Percentiles rank a stretch among this genome's conserved stretches.
Evolutionary conservation across 2,888 invertebrate genomes (phyloP).

Genomic region (Pristionchus japonicus): DNA sequence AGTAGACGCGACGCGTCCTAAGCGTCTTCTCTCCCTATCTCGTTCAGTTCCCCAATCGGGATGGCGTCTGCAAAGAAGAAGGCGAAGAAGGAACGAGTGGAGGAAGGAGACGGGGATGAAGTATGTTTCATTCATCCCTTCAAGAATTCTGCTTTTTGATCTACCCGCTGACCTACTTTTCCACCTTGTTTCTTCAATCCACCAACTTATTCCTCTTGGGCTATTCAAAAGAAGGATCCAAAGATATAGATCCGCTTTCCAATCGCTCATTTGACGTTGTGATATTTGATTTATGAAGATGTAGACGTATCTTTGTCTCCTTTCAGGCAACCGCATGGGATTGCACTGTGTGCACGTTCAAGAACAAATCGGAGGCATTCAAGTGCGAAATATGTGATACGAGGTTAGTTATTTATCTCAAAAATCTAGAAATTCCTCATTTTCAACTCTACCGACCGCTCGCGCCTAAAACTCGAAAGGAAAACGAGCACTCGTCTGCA

Average conservation of each 20-base stretch:
- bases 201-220: not conserved
- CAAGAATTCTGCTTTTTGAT: not conserved
- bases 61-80: not conserved
- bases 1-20: not conserved
- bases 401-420: constrained; percentile 78
- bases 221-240: not conserved
- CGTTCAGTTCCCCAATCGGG: not conserved
- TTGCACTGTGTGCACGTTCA: constrained; percentile 97
- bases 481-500: no score
- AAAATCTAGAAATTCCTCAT: no score
- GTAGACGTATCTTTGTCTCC: no score
- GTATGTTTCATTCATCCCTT: no score
- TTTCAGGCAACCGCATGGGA: constrained; percentile 83
- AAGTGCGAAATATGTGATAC: constrained; percentile 99
- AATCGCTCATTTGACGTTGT: no score
- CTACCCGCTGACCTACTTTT: not conserved
- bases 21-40: not conserved
- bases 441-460: no score
- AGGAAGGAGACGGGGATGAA: not conserved
- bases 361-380: constrained; percentile 80
- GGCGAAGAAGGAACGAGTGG: not conserved
- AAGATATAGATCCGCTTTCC: no score
- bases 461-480: no score
- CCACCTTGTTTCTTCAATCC: no score
- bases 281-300: no score